Evolutionary conservation across 2,113 vertebrate genomes (phyloP).

Genomic region (Zapus hudsonius): DNA sequence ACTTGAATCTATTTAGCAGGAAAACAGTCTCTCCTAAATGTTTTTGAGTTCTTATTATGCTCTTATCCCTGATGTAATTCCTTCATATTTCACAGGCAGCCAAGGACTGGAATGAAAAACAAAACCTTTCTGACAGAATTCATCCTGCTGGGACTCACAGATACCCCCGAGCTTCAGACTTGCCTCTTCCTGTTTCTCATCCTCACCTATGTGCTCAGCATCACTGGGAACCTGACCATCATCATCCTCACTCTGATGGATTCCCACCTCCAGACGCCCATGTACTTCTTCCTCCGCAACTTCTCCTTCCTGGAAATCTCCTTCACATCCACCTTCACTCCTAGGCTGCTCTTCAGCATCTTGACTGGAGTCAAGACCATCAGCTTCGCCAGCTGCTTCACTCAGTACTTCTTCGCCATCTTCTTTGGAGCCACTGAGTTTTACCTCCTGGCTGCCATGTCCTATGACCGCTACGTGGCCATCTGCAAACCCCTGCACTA

Average conservation of each 20-base stretch:
- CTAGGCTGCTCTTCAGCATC: conserved; percentile 10
- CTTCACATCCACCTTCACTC: too few relatives aligned
- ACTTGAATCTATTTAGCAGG: background rate
- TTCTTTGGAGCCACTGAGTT: too few relatives aligned
- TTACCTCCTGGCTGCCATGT: too few relatives aligned
- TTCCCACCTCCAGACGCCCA: too few relatives aligned
- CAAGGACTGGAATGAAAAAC: conserved; percentile 37
- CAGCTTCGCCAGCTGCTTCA: too few relatives aligned
- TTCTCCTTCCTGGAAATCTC: too few relatives aligned
- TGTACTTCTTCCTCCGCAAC: too few relatives aligned
- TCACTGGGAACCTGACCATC: background rate
- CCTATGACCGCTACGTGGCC: too few relatives aligned
- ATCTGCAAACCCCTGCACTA: too few relatives aligned
- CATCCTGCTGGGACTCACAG: conserved; percentile 51
- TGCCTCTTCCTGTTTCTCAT: conserved; percentile 58
- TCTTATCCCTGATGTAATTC: background rate
- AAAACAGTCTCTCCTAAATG: background rate
- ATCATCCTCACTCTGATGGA: too few relatives aligned
- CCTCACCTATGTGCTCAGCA: conserved; percentile 35
- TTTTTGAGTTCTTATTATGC: background rate
- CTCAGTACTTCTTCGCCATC: too few relatives aligned
- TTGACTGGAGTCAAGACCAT: too few relatives aligned
- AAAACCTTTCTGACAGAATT: conserved; percentile 36
- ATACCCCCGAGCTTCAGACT: background rate
- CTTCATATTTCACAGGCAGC: background rate